Percentiles rank a stretch among this genome's conserved stretches.
These are phyloP conservation scores for Turdus rufiventris DNA, from an alignment of 2,113 vertebrate species.

Conservation along the genomic window DNA sequence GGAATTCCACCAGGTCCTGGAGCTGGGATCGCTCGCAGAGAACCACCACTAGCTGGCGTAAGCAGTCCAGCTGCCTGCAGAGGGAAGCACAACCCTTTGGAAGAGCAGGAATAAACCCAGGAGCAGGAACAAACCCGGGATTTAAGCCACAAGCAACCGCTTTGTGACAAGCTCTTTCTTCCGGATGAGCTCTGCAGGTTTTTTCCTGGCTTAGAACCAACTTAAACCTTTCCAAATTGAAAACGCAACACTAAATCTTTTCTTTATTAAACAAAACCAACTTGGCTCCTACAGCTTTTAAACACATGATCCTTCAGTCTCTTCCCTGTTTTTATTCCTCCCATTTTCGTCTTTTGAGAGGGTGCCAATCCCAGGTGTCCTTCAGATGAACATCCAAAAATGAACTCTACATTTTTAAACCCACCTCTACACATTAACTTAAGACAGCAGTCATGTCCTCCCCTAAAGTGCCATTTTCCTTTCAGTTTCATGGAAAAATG, in stretches of 20 bases:
- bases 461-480: accelerated
- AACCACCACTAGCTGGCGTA: constrained; percentile 93
- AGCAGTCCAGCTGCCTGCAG: constrained; percentile 88
- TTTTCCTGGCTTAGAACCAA: background rate
- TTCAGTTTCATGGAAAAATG: background rate
- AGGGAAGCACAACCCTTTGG: background rate
- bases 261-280: background rate
- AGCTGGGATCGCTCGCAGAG: constrained; percentile 93
- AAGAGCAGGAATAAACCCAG: background rate
- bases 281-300: background rate
- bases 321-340: background rate
- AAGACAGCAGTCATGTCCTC: background rate
- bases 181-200: accelerated
- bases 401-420: background rate
- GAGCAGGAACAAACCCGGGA: background rate
- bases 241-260: background rate
- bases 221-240: background rate
- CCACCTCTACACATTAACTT: background rate
- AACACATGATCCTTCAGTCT: accelerated
- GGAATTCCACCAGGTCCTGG: constrained; percentile 90
- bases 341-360: background rate
- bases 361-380: background rate
- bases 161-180: background rate
- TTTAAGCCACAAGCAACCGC: accelerated
- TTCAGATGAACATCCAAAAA: background rate